Conservation (phyloP, 1,140 invertebrate genomes). For the Argopecten irradians region DNA sequence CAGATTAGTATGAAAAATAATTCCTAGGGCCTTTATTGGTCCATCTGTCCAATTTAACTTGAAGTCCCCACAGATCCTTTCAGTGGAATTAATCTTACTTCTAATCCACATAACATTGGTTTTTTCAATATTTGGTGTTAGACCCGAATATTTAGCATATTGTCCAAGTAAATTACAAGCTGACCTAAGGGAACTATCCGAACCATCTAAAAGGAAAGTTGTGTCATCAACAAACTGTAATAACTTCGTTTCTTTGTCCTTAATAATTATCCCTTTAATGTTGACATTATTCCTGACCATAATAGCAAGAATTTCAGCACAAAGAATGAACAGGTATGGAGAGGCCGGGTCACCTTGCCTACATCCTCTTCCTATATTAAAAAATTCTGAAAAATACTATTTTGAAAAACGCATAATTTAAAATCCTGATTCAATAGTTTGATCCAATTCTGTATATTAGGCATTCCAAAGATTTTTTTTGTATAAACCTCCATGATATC, state of each 20-base stretch:
- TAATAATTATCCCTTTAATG: conserved; percentile 11
- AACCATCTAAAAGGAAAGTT: background rate
- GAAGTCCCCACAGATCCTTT: no score
- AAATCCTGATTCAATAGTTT: background rate
- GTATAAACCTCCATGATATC: conserved; percentile 29
- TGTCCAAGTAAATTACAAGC: background rate
- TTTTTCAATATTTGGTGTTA: background rate
- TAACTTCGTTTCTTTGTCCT: background rate
- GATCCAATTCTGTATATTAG: background rate
- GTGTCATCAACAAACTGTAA: conserved; percentile 41
- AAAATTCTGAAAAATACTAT: conserved; percentile 31
- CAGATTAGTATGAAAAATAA: background rate
- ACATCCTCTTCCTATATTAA: conserved; percentile 29
- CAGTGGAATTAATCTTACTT: no score
- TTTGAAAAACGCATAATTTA: background rate
- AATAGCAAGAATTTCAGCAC: conserved; percentile 36
- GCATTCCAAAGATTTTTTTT: conserved; percentile 21
- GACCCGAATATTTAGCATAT: conserved; percentile 12
- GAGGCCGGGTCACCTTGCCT: conserved; percentile 27
- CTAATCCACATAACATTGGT: background rate
- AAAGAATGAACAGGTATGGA: conserved; percentile 31
- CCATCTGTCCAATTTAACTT: background rate
- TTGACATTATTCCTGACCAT: background rate
- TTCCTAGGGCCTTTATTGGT: background rate
- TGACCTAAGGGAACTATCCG: background rate